These are phyloP conservation scores for Phengaris alcon DNA, from an alignment of 2,888 invertebrate genomes.

Conservation along the genomic window DNA sequence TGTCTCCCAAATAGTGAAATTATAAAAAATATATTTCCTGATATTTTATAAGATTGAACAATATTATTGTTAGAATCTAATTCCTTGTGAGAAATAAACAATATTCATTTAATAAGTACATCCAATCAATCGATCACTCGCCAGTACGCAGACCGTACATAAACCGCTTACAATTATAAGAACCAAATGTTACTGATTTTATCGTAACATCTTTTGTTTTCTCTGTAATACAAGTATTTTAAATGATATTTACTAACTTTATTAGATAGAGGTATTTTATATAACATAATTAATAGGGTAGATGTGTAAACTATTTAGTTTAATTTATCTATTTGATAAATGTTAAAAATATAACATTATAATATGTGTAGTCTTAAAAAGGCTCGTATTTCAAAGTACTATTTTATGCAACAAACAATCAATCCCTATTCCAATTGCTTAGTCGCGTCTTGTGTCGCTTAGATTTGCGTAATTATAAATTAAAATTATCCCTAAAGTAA, in stretches of 20 bases:
- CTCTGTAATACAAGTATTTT: background rate
- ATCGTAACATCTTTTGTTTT: background rate
- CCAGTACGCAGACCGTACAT: background rate
- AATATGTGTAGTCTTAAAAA: no score
- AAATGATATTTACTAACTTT: background rate
- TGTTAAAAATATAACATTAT: no score
- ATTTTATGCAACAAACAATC: no score
- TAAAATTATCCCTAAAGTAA: no score
- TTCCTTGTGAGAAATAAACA: background rate
- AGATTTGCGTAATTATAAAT: no score
- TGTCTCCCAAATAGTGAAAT: no score
- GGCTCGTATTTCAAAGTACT: no score
- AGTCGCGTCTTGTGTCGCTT: no score
- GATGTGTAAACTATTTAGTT: no score
- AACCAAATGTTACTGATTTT: background rate
- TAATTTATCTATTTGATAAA: no score
- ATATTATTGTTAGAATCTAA: background rate
- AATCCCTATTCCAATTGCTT: no score
- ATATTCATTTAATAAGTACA: constrained; percentile 6
- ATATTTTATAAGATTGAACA: background rate
- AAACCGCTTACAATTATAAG: constrained; percentile 11
- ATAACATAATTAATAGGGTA: background rate
- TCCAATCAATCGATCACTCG: constrained; percentile 18
- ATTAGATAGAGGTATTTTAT: no score
- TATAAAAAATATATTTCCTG: background rate